Percentiles rank a stretch among this genome's conserved stretches.
Conservation (phyloP, 1,140 invertebrate genomes). For the Asbolus verrucosus region DNA sequence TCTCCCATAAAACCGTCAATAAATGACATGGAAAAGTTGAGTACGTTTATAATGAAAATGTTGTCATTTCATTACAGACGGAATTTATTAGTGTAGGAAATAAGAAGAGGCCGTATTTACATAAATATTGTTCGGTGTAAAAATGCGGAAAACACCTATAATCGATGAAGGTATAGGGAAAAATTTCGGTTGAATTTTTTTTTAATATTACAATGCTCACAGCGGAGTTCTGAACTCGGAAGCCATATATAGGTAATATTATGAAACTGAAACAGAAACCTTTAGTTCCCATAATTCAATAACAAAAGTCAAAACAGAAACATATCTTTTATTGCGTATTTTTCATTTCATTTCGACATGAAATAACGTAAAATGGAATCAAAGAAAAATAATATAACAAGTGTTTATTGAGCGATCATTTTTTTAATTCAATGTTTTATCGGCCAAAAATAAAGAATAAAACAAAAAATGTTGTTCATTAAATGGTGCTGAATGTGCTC, state of each 20-base stretch:
- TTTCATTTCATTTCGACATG: too few relatives aligned
- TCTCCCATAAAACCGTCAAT: constrained; percentile 9
- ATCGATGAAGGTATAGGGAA: neutral
- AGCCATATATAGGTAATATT: neutral
- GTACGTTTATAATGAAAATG: constrained; percentile 19
- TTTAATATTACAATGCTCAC: neutral
- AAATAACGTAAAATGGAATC: too few relatives aligned
- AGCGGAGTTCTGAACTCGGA: neutral
- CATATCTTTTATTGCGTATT: neutral
- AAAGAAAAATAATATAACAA: too few relatives aligned
- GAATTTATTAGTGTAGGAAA: constrained; percentile 15
- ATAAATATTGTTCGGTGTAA: neutral
- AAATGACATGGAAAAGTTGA: constrained; percentile 14
- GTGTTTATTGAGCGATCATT: too few relatives aligned
- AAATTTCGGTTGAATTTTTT: neutral
- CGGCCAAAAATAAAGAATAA: too few relatives aligned
- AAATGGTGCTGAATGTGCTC: too few relatives aligned
- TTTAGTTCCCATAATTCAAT: neutral
- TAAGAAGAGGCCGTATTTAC: constrained; percentile 1
- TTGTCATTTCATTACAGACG: constrained; percentile 10
- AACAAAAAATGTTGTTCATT: too few relatives aligned
- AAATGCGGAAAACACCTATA: neutral
- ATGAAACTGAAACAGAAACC: neutral
- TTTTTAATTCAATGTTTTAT: too few relatives aligned
- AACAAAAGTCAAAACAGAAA: neutral